Percentiles rank a stretch among this genome's conserved stretches.
Evolutionary conservation across 1,140 invertebrate genomes (phyloP).

Genomic region (Calliphora vicina): DNA sequence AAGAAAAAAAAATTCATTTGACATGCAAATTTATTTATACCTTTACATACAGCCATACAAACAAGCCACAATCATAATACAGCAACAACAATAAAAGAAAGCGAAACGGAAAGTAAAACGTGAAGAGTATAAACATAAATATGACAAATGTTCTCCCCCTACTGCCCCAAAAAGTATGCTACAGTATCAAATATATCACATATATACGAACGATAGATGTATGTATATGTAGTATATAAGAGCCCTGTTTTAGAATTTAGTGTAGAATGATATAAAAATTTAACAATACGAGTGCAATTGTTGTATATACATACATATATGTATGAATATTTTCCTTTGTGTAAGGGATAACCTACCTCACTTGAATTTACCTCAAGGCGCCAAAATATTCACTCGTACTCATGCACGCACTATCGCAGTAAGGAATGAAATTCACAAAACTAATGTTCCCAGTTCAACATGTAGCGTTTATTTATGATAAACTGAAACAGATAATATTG

Average conservation of each 20-base stretch:
- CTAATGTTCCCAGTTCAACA: no score
- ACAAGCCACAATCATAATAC: neutral
- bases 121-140: neutral
- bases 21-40: conserved; percentile 10
- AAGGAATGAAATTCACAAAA: no score
- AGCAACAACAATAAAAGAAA: neutral
- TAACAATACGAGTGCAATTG: no score
- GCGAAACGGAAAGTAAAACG: neutral
- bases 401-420: neutral
- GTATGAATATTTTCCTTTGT: no score
- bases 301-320: no score
- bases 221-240: no score
- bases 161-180: neutral
- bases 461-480: no score
- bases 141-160: neutral
- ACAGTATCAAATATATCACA: no score
- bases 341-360: neutral
- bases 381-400: neutral
- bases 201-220: neutral
- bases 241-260: no score
- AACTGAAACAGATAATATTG: no score
- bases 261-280: no score
- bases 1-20: neutral
- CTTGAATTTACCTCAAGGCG: neutral
- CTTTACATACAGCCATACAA: neutral